These are phyloP conservation scores for Drosophila equinoxialis DNA, from an alignment of 1,140 invertebrate species.

Conservation along the genomic window DNA sequence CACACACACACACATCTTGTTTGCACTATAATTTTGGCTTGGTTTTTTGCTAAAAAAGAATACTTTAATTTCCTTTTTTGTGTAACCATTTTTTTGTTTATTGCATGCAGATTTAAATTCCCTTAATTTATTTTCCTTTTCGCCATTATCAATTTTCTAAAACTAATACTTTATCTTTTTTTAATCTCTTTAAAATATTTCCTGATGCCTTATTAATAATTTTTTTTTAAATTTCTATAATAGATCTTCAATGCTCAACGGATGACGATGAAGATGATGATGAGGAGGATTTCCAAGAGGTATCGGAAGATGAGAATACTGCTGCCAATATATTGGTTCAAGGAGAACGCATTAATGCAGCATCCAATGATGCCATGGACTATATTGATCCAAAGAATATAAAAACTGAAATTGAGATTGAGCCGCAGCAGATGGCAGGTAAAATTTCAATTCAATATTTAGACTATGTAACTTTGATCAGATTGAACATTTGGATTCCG, in stretches of 20 bases:
- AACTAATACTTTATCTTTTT: neutral
- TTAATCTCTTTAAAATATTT: neutral
- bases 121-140: neutral
- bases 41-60: neutral
- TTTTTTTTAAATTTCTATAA: neutral
- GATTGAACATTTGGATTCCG: slow-evolving; percentile 44
- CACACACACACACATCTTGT: too few species aligned
- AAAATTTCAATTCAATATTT: slow-evolving; percentile 8
- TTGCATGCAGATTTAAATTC: neutral
- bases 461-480: neutral
- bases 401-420: slow-evolving; percentile 72
- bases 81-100: neutral
- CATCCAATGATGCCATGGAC: slow-evolving; percentile 47
- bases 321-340: slow-evolving; percentile 84
- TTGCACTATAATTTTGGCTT: slow-evolving; percentile 34
- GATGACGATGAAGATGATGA: slow-evolving; percentile 86
- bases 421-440: slow-evolving; percentile 66
- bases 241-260: slow-evolving; percentile 89
- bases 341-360: slow-evolving; percentile 73
- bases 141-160: neutral
- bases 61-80: slow-evolving; percentile 1
- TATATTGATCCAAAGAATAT: slow-evolving; percentile 75
- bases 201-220: slow-evolving; percentile 19
- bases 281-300: slow-evolving; percentile 88
- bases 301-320: slow-evolving; percentile 85